phyloP scores from a whole-genome alignment of 2,888 invertebrate species.

The Oxystoma pomonae region DNA sequence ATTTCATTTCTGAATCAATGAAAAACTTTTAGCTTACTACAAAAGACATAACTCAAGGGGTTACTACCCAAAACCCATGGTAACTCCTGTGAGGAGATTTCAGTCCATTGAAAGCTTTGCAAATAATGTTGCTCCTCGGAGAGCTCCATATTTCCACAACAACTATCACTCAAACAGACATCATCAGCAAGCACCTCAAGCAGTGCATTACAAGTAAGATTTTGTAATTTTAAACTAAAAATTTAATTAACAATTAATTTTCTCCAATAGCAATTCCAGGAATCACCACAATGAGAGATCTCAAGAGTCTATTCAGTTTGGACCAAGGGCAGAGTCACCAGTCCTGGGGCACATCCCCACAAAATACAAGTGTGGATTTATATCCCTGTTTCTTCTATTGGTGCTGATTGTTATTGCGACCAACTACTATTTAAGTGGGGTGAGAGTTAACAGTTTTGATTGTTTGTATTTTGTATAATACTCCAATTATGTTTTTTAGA shows the following conservation, averaged over 20 bases:
- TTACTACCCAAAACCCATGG: slow-evolving; percentile 51
- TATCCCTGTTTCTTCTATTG: slow-evolving; percentile 1
- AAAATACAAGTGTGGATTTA: slow-evolving; percentile 58
- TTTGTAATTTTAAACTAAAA: slow-evolving; percentile 15
- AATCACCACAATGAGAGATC: not conserved
- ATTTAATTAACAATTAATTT: slow-evolving; percentile 8
- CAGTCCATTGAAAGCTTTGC: slow-evolving; percentile 56
- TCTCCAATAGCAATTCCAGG: not conserved
- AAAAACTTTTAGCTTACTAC: not conserved
- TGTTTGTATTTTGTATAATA: not conserved
- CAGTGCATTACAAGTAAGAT: slow-evolving; percentile 31
- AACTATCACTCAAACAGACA: slow-evolving; percentile 11
- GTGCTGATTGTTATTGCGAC: not conserved
- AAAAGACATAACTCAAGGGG: slow-evolving; percentile 26
- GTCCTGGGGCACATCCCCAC: slow-evolving; percentile 22
- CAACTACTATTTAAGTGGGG: slow-evolving; percentile 1
- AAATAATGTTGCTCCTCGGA: slow-evolving; percentile 43
- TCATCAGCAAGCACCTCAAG: slow-evolving; percentile 20
- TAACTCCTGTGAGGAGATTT: slow-evolving; percentile 67
- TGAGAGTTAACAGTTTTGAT: not conserved
- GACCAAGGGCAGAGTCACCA: not conserved
- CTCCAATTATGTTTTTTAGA: not conserved
- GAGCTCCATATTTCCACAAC: not conserved
- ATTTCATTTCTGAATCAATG: too few species aligned
- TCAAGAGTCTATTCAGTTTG: not conserved